A percentile compares a stretch with the other conserved stretches of the same genome.
These are phyloP conservation scores for Cataglyphis altisquamis DNA, from an alignment of 2,888 invertebrate species.

Conservation along the genomic window DNA sequence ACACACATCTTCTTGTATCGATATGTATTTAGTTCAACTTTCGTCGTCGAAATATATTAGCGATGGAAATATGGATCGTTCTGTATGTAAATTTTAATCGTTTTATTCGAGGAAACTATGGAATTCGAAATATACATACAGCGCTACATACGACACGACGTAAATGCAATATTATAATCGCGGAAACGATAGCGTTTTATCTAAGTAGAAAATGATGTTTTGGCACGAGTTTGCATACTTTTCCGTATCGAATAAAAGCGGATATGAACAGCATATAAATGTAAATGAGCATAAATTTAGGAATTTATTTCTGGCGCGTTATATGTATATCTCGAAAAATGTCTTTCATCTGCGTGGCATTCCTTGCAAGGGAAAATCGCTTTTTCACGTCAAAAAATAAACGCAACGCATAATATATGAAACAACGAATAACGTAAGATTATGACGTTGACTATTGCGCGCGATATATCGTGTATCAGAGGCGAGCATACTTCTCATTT, in stretches of 20 bases:
- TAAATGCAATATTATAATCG: conserved; percentile 17
- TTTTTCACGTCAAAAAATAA: conserved; percentile 11
- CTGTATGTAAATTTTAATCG: conserved; percentile 2
- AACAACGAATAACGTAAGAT: conserved; percentile 20
- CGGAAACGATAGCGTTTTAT: conserved; percentile 14
- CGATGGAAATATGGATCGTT: background rate
- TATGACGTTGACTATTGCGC: background rate
- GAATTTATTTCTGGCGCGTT: conserved; percentile 14
- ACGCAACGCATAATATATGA: background rate
- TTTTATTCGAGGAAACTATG: background rate
- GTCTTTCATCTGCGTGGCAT: background rate
- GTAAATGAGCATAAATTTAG: conserved; percentile 36
- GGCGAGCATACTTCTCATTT: background rate
- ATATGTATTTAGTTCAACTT: background rate
- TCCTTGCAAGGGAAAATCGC: background rate
- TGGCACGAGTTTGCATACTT: conserved; percentile 18
- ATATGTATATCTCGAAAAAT: background rate
- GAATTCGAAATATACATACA: background rate
- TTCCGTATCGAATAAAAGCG: conserved; percentile 8
- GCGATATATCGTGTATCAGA: conserved; percentile 5
- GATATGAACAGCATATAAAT: conserved; percentile 15
- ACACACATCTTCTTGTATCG: background rate
- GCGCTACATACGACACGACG: background rate
- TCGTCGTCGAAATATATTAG: background rate
- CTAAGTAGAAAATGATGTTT: background rate